Evolutionary conservation across 2,797 vertebrate species (phyloP), one percentile per base, ranked within the genome.

Genomic region (Sebastes matsubarae): DNA sequence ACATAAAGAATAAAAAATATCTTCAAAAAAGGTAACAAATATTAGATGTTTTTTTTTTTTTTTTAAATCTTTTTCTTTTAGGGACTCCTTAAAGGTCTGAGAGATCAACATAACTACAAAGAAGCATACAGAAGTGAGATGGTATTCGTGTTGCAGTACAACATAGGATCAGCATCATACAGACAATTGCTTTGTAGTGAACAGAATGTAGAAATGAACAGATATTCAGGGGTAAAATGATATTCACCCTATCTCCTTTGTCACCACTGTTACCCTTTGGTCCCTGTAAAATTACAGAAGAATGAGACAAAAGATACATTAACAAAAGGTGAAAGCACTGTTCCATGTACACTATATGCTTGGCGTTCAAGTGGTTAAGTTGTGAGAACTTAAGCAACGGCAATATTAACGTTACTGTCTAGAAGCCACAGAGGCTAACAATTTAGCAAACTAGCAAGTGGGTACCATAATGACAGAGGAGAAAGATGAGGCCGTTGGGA

Each of bases 221-320:
- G 20, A 68, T 55, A 38, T 63, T 13, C 1, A 36, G 13, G 13
- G 2, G 27, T 32, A n/a, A 20, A 64, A 72, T 18, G 5, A 72
- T 82, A 92, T 81, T 95, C 42, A 96, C 96, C 89, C 30, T 89
- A 2, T 96, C 93, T 82, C 96, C 96, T 89, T 69, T 87, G 72
- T 94, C 92, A 10, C 96, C 96, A 6, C 2, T 77, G 4, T 90
- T 89, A 3, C 95, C 96, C 63, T 94, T 95, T 30, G 73, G 82
- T 55, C 96, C 96, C 96, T 96, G 82, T 34, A 54, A 72, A 75
- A 82, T 68, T 4, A 42, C 86, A 79, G 50, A 68, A 13, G 38
- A 22, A 69, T 24, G 16, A 75, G 7, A 76, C 20, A 67, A 65
- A 74, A 52, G 30, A 75, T 6, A 42, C 1, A 8, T 59, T 7